Evolutionary conservation across 2,888 invertebrate genomes (phyloP).

Genomic region (Galeruca laticollis): DNA sequence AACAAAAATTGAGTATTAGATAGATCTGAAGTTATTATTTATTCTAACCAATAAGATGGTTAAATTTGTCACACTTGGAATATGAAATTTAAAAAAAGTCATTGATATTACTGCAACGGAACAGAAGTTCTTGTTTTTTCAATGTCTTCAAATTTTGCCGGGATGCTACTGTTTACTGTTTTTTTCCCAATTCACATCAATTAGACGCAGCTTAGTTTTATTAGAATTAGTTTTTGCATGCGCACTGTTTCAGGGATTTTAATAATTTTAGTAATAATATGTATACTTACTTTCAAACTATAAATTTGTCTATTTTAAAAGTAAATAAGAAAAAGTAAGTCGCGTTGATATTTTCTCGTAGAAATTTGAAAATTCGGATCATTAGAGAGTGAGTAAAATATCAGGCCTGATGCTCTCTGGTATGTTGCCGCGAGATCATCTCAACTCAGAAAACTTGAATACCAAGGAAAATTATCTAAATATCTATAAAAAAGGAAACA

Average conservation of each 20-base stretch:
- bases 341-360: background rate
- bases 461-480: too few species aligned
- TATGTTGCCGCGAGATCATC: too few species aligned
- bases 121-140: background rate
- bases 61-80: too few species aligned
- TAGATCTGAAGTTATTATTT: too few species aligned
- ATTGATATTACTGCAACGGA: background rate
- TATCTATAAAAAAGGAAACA: too few species aligned
- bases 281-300: constrained; percentile 22
- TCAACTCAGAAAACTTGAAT: too few species aligned
- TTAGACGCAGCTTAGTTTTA: constrained; percentile 32
- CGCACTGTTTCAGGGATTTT: constrained; percentile 10
- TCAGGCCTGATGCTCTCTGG: too few species aligned
- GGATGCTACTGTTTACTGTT: background rate
- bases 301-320: constrained; percentile 22
- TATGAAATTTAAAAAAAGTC: background rate
- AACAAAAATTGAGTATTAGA: too few species aligned
- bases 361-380: background rate
- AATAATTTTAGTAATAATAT: background rate
- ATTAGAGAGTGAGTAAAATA: background rate
- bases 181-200: constrained; percentile 14
- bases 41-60: too few species aligned
- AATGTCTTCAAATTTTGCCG: background rate
- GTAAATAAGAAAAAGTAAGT: background rate
- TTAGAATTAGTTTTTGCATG: constrained; percentile 32